A percentile compares a stretch with the other conserved stretches of the same genome.
phyloP scores from a whole-genome alignment of 2,113 vertebrate species.

The Noturus placidus region DNA sequence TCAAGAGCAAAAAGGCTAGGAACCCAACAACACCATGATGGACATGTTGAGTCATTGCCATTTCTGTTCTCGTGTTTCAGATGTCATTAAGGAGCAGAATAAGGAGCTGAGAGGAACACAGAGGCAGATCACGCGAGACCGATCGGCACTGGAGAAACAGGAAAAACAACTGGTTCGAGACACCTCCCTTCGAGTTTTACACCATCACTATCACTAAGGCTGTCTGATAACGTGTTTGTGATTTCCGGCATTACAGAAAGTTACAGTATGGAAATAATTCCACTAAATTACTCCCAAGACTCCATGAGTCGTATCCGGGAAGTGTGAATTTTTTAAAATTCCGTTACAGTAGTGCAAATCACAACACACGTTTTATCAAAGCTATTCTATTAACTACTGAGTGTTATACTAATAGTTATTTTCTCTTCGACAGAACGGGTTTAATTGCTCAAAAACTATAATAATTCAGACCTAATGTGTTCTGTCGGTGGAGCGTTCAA shows the following conservation, averaged over 20 bases:
- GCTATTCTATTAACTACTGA: not conserved
- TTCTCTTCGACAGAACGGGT: not conserved
- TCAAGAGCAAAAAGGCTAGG: not conserved
- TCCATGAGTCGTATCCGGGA: not conserved
- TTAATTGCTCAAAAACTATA: not conserved
- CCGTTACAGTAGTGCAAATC: not conserved
- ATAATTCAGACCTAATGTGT: not conserved
- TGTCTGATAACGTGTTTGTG: not conserved
- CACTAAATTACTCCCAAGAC: not conserved
- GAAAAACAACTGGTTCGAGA: slow-evolving; percentile 85
- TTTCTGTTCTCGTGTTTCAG: slow-evolving; percentile 62
- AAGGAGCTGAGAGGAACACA: slow-evolving; percentile 85
- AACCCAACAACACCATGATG: not conserved
- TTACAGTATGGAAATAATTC: not conserved
- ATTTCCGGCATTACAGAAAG: not conserved
- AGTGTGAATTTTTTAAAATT: not conserved
- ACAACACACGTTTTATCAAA: not conserved
- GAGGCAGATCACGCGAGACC: slow-evolving; percentile 83
- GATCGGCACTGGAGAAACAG: slow-evolving; percentile 83
- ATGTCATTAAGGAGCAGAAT: slow-evolving; percentile 89
- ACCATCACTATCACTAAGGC: not conserved
- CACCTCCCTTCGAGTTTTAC: not conserved
- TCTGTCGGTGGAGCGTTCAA: not conserved
- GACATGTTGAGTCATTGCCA: too few relatives aligned
- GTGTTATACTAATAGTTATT: not conserved